A percentile compares a stretch with the other conserved stretches of the same genome.
phyloP scores from a whole-genome alignment of 2,888 invertebrate species.

The Bembecia ichneumoniformis region DNA sequence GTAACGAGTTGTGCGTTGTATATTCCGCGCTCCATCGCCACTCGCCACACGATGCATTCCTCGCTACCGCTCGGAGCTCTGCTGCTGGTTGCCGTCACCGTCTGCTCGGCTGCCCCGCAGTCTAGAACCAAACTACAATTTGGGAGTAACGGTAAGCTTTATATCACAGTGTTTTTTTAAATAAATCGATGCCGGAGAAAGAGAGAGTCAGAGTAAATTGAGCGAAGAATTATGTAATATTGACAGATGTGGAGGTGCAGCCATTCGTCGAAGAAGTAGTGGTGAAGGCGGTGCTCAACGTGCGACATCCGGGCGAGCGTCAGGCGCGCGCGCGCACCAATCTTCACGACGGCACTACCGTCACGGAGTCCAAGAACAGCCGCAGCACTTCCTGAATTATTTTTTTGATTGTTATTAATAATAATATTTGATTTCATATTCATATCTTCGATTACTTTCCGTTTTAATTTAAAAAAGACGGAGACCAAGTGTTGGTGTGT shows the following conservation, averaged over 20 bases:
- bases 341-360: conserved; percentile 43
- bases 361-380: conserved; percentile 35
- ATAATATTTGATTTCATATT: no score
- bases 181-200: background rate
- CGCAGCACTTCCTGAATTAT: conserved; percentile 4
- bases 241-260: conserved; percentile 37
- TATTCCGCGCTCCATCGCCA: background rate
- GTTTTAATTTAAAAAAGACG: no score
- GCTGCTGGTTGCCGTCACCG: conserved; percentile 12
- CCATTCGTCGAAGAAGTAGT: conserved; percentile 61
- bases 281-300: conserved; percentile 55
- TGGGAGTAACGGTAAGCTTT: conserved; percentile 33
- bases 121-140: conserved; percentile 35
- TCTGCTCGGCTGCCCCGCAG: conserved; percentile 26
- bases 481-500: no score
- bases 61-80: conserved; percentile 35
- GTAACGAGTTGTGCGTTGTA: background rate
- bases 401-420: no score
- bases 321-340: conserved; percentile 43
- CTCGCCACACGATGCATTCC: conserved; percentile 11
- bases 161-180: background rate
- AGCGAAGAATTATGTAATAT: background rate
- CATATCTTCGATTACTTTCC: no score
- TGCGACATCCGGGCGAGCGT: conserved; percentile 39
- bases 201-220: background rate